A percentile compares a stretch with the other conserved stretches of the same genome.
phyloP scores from a whole-genome alignment of 2,888 invertebrate species.

The Atethmia centrago region DNA sequence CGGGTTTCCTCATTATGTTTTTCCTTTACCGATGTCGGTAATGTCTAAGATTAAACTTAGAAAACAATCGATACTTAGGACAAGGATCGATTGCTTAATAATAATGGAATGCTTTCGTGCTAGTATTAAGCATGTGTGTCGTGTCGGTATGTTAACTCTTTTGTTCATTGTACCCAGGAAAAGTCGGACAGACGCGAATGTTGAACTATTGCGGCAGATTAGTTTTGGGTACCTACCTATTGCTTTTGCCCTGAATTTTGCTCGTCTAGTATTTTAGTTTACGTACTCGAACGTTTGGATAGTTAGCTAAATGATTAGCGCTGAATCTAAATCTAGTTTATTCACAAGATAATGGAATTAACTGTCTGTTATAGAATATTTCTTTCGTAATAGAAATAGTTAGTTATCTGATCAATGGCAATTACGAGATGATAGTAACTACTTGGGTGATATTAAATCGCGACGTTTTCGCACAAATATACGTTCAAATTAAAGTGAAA shows the following conservation, averaged over 20 bases:
- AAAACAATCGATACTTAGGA: too few species aligned
- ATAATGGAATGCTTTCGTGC: not conserved
- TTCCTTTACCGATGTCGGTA: not conserved
- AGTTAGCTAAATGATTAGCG: conserved; percentile 31
- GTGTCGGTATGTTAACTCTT: not conserved
- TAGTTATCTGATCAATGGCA: not conserved
- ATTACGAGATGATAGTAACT: not conserved
- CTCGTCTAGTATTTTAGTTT: conserved; percentile 45
- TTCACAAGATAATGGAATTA: conserved; percentile 1
- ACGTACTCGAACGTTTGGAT: conserved; percentile 23
- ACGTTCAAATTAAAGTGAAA: not conserved
- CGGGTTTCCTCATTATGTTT: not conserved
- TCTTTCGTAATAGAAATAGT: conserved; percentile 8
- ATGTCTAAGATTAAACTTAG: not conserved
- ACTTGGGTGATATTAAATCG: not conserved
- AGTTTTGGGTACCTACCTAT: conserved; percentile 59
- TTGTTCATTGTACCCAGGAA: conserved; percentile 47
- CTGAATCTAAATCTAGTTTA: conserved; percentile 32
- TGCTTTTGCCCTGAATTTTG: conserved; percentile 49
- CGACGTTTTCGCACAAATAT: not conserved
- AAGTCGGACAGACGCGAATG: conserved; percentile 49
- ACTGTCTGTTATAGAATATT: conserved; percentile 5
- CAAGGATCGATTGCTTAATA: not conserved
- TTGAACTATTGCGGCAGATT: conserved; percentile 59
- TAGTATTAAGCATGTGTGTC: not conserved